Evolutionary conservation across 2,888 invertebrate genomes (phyloP).

Genomic region (Cataglyphis rosenhaueri): DNA sequence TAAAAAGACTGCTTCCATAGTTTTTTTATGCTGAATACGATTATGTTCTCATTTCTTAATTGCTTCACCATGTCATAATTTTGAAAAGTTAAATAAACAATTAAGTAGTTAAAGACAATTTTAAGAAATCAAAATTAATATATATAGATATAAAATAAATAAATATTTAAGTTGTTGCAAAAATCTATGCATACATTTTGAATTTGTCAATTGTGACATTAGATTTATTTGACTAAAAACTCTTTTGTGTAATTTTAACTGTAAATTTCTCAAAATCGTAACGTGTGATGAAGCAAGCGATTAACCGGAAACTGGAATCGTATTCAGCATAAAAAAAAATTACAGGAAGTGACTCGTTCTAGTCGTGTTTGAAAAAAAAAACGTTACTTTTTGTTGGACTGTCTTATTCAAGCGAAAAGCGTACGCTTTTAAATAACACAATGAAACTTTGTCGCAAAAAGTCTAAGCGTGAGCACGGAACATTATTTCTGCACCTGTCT

Average conservation of each 20-base stretch:
- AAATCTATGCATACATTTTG: not conserved
- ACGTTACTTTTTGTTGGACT: not conserved
- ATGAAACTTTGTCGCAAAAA: not conserved
- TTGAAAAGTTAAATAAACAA: not conserved
- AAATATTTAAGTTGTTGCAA: not conserved
- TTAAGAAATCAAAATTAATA: not conserved
- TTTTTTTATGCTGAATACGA: not conserved
- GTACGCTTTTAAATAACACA: not conserved
- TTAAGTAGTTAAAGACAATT: too few species aligned
- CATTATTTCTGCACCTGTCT: slow-evolving; percentile 12
- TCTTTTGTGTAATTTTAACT: too few species aligned
- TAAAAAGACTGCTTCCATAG: not conserved
- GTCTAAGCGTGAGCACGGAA: not conserved
- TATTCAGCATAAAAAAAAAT: not conserved
- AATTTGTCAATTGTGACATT: not conserved
- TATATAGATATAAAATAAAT: not conserved
- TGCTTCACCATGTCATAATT: not conserved
- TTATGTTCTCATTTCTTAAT: not conserved
- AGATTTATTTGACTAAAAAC: not conserved
- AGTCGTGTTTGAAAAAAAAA: not conserved
- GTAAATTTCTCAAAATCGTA: not conserved
- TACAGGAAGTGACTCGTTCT: not conserved
- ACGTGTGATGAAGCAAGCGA: not conserved
- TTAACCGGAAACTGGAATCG: not conserved
- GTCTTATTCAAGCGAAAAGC: not conserved